These are phyloP conservation scores for Zaprionus gabonicus DNA, from an alignment of 1,140 invertebrate species.

Conservation along the genomic window DNA sequence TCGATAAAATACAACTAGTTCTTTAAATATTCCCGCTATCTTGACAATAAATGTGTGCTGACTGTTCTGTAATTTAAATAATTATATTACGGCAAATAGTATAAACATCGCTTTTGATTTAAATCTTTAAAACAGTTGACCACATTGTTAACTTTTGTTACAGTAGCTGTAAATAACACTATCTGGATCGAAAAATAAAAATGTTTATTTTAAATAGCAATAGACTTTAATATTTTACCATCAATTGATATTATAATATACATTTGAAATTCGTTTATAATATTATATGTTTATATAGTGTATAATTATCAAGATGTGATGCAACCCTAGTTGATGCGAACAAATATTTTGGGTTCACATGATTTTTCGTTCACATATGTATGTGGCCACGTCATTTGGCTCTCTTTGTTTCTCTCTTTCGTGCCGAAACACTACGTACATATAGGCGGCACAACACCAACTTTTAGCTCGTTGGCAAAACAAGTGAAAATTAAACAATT, in stretches of 20 bases:
- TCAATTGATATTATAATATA: neutral
- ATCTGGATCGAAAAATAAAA: too few species aligned
- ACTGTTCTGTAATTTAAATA: too few species aligned
- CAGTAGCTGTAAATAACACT: too few species aligned
- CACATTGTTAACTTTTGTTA: too few species aligned
- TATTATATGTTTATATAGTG: too few species aligned
- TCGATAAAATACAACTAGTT: neutral
- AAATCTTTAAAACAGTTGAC: too few species aligned
- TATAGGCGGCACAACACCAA: constrained; percentile 73
- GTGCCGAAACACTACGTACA: constrained; percentile 73
- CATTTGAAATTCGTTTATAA: neutral
- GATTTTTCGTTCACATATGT: constrained; percentile 40
- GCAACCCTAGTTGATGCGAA: constrained; percentile 21
- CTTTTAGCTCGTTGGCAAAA: constrained; percentile 78
- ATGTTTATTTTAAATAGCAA: neutral
- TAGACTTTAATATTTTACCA: neutral
- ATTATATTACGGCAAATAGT: too few species aligned
- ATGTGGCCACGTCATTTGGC: constrained; percentile 75
- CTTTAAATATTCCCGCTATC: neutral
- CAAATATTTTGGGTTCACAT: constrained; percentile 13
- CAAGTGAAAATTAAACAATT: constrained; percentile 64
- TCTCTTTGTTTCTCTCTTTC: constrained; percentile 76
- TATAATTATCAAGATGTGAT: neutral
- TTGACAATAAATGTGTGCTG: neutral
- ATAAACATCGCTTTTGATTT: too few species aligned